Conservation (phyloP, 2,888 invertebrate species). For the Volucella bombylans region DNA sequence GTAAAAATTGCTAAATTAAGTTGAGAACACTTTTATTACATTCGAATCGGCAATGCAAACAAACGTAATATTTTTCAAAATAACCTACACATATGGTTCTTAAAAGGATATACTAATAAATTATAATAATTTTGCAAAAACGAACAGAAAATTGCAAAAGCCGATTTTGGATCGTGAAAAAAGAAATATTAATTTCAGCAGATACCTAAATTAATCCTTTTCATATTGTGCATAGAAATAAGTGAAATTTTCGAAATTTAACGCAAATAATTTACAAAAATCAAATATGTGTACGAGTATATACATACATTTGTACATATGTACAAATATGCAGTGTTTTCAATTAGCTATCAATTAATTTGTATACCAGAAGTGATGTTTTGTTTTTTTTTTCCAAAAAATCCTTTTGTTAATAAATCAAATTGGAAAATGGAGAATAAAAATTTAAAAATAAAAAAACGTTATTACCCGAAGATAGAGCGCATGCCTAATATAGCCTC, state of each 20-base stretch:
- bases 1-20: conserved; percentile 35
- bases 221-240: too few species aligned
- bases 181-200: too few species aligned
- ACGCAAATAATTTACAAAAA: too few species aligned
- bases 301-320: too few species aligned
- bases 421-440: conserved; percentile 38
- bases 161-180: too few species aligned
- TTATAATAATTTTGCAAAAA: not conserved
- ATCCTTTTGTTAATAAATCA: conserved; percentile 3
- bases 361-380: too few species aligned
- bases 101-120: conserved; percentile 17
- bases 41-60: not conserved
- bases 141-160: too few species aligned
- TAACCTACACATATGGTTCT: conserved; percentile 8
- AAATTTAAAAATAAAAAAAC: conserved; percentile 43
- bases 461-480: conserved; percentile 26
- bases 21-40: not conserved
- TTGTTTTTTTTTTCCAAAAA: conserved; percentile 3
- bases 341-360: too few species aligned
- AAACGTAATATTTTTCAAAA: not conserved
- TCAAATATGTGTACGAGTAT: too few species aligned
- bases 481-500: conserved; percentile 40
- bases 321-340: too few species aligned
- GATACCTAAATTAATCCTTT: too few species aligned
- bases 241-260: too few species aligned